Base-by-base conservation (phyloP, 2,113 vertebrate species). In the Callithrix jacchus region DNA sequence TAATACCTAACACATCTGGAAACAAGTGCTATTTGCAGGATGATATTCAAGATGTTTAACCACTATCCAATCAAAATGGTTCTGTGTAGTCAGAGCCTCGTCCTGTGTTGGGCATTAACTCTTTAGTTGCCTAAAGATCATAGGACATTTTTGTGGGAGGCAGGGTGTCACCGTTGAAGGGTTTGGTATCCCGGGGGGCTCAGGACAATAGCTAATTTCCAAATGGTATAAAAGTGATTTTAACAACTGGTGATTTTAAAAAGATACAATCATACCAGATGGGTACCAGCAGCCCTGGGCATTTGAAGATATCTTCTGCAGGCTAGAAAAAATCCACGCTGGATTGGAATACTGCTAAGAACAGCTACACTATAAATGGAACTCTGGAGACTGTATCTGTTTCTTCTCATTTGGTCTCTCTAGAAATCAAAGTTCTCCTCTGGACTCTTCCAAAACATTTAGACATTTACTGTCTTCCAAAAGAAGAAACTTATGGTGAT, bases 391-490 rank as follows among this genome's bases (percentile, higher is more conserved):
- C n/a, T 9, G 6, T 16, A 23, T 91, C 49, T 95, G 21, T 77
- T 76, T 74, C 80, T 81, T 81, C 52, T 70, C 18, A 16, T 81
- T 92, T 92, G 27, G 30, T 77, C 70, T 92, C 61, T 76, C 40
- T 82, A 96, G 80, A 96, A 83, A 88, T 45, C 84, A 40, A 92
- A 92, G 52, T 61, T 92, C 56, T 95, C 77, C n/a, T 58, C 20
- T 77, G 32, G 8, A 17, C 12, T 88, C 54, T 86, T 96, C n/a
- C 27, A 86, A 88, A 95, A 71, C 20, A 68, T 77, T 52, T 71
- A 83, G 27, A 16, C 45, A n/a, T 74, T 83, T 49, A 16, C 52
- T 64, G 52, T 73, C 77, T 93, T 73, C 47, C 6, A 47, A 21
- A 76, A 32, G 21, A 76, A 70, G 45, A 8, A 82, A 68, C 11